Evolutionary conservation across 1,140 invertebrate genomes (phyloP), one percentile per base, ranked within the genome.

Genomic region (Holcopasites calliopsidis): DNA sequence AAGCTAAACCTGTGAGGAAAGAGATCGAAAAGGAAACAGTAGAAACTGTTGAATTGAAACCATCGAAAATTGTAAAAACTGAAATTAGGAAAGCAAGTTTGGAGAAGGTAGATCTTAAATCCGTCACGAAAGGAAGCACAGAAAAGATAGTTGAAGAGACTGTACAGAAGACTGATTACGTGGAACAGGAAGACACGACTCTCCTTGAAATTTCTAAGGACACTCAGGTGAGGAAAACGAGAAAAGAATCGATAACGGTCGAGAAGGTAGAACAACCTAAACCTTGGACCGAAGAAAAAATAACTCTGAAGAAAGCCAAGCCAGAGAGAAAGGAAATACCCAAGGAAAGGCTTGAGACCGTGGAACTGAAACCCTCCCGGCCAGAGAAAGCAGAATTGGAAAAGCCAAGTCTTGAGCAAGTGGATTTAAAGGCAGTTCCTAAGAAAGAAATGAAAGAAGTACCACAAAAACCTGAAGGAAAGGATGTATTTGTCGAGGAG

Each of bases 291-390:
- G 91, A 93, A 81, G 93, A 94, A 87, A 88, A 85, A 82, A 84
- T 83, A 18, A 85, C 82, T 40, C 52, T 92, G 10, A 91, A 91
- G 69, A 86, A 79, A 71, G 77, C 87, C 2, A 87, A 86, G 73
- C 82, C 86, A 23, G 85, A 74, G 6, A 85, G 74, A 42, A 91
- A 90, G 79, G 87, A 89, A 84, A 82, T 89, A 44, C 69, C 79
- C 16, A 88, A 88, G 72, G 85, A 87, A 38, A 82, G 69, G 18
- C 8, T 86, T 5, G 87, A 88, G 31, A 70, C 55, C 40, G 80
- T 94, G 49, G 92, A 92, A 79, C 82, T 94, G 16, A 93, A 94
- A 79, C 92, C 92, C 28, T 89, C 92, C 2, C 92, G 91, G 83
- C 85, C 91, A 16, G 82, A 86, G 50, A 89, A 87, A 69, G 74